These are phyloP conservation scores for Dastarcus helophoroides DNA, from an alignment of 2,888 invertebrate genomes.

Conservation along the genomic window DNA sequence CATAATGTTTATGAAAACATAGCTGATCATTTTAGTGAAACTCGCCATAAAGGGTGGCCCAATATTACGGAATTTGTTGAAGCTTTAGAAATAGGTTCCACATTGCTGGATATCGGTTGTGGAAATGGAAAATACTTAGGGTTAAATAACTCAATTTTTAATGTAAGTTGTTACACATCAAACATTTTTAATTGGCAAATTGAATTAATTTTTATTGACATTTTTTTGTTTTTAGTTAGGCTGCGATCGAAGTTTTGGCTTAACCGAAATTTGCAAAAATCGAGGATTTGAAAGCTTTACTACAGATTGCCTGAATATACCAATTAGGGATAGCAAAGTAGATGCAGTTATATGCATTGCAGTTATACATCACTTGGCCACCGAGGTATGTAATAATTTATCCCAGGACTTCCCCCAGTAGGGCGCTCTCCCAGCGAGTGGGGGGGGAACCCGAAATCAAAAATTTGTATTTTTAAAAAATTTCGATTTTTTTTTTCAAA, in stretches of 20 bases:
- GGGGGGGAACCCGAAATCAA: too few relatives aligned
- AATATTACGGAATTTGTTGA: constrained; percentile 70
- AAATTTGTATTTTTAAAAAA: too few relatives aligned
- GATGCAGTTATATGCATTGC: constrained; percentile 90
- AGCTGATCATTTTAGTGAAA: constrained; percentile 88
- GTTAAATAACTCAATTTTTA: constrained; percentile 43
- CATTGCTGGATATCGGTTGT: constrained; percentile 88
- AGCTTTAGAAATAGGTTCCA: constrained; percentile 50
- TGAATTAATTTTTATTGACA: neutral
- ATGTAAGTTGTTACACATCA: constrained; percentile 38
- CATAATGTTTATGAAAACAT: constrained; percentile 89
- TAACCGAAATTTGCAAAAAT: constrained; percentile 50
- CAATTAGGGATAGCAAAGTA: constrained; percentile 52
- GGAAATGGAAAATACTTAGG: constrained; percentile 97
- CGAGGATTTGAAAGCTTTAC: constrained; percentile 57
- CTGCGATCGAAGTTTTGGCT: constrained; percentile 63
- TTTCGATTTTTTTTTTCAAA: too few relatives aligned
- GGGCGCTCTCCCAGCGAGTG: too few relatives aligned
- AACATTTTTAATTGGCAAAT: neutral
- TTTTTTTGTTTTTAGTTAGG: constrained; percentile 51
- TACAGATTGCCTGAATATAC: constrained; percentile 65
- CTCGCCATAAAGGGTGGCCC: constrained; percentile 92
- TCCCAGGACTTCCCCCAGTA: constrained; percentile 4
- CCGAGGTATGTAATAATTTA: constrained; percentile 40
- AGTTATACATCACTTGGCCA: constrained; percentile 92